These are phyloP conservation scores for Marronus borbonicus DNA, from an alignment of 2,888 invertebrate genomes.

Conservation along the genomic window DNA sequence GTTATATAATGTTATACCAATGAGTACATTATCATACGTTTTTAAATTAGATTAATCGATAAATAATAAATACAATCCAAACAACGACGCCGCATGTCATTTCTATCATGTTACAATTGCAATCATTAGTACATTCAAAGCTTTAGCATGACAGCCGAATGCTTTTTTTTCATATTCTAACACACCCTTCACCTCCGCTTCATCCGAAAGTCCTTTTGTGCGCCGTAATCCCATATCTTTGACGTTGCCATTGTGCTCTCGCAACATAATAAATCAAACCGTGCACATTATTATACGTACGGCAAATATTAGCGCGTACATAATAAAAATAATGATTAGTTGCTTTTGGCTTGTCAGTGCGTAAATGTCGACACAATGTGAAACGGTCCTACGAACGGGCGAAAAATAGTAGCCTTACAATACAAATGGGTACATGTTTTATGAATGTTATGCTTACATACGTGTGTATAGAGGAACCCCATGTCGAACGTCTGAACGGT, in stretches of 20 bases:
- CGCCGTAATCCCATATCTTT: conserved; percentile 26
- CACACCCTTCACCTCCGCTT: conserved; percentile 21
- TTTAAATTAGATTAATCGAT: conserved; percentile 21
- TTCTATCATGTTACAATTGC: conserved; percentile 5
- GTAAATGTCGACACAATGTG: conserved; percentile 50
- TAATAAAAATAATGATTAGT: conserved; percentile 54
- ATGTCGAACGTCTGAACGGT: conserved; percentile 27
- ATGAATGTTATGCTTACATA: conserved; percentile 8
- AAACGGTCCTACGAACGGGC: conserved; percentile 26
- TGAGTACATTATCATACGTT: neutral
- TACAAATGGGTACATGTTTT: conserved; percentile 7
- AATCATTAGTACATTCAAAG: conserved; percentile 34
- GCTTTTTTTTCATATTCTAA: conserved; percentile 24
- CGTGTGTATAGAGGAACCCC: conserved; percentile 29
- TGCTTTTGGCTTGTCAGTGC: conserved; percentile 38
- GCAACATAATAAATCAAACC: conserved; percentile 48
- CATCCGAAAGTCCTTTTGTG: conserved; percentile 21
- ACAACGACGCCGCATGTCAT: conserved; percentile 4
- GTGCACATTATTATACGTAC: conserved; percentile 29
- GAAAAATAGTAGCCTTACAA: conserved; percentile 36
- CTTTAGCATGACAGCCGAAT: conserved; percentile 22
- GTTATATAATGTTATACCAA: conserved; percentile 1
- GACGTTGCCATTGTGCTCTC: conserved; percentile 16
- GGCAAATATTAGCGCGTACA: conserved; percentile 52
- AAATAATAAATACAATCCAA: conserved; percentile 11